A percentile compares a stretch with the other conserved stretches of the same genome.
Conservation (phyloP, 2,113 vertebrate genomes). For the Orthochromis malagaraziensis region DNA sequence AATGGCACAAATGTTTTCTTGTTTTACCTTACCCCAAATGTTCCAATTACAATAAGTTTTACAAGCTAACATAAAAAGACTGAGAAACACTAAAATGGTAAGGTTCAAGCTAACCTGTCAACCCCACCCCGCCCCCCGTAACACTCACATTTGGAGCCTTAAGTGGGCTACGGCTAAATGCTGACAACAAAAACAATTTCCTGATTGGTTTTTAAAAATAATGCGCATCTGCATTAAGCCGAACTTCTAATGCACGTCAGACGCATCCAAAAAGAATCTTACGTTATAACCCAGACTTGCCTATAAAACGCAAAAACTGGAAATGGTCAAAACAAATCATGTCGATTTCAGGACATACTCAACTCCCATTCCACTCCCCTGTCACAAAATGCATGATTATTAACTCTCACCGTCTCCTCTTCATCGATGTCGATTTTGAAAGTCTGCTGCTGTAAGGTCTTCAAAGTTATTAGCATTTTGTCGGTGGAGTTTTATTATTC, state of each 20-base stretch:
- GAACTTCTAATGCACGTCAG: no score
- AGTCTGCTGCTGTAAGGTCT: conserved; percentile 92
- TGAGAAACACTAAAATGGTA: not conserved
- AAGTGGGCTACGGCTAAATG: conserved; percentile 24
- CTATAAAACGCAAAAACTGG: not conserved
- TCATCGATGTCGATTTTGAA: conserved; percentile 89
- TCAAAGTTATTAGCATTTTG: conserved; percentile 90
- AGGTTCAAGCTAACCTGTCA: not conserved
- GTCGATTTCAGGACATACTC: conserved; percentile 19
- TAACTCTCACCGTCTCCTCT: conserved; percentile 75
- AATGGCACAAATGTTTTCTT: not conserved
- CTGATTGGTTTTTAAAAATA: not conserved
- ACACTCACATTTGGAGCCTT: not conserved
- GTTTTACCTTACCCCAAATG: not conserved
- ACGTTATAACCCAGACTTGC: not conserved
- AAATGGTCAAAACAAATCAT: not conserved
- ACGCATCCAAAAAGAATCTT: rapidly evolving
- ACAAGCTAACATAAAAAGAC: not conserved
- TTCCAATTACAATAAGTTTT: not conserved
- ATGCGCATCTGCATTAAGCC: not conserved
- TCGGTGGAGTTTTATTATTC: not conserved
- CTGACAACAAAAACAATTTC: not conserved
- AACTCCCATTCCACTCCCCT: conserved; percentile 30
- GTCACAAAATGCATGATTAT: not conserved
- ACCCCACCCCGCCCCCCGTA: not conserved